These are phyloP conservation scores for Mactra quadrangularis DNA, from an alignment of 1,140 invertebrate species.

Conservation along the genomic window DNA sequence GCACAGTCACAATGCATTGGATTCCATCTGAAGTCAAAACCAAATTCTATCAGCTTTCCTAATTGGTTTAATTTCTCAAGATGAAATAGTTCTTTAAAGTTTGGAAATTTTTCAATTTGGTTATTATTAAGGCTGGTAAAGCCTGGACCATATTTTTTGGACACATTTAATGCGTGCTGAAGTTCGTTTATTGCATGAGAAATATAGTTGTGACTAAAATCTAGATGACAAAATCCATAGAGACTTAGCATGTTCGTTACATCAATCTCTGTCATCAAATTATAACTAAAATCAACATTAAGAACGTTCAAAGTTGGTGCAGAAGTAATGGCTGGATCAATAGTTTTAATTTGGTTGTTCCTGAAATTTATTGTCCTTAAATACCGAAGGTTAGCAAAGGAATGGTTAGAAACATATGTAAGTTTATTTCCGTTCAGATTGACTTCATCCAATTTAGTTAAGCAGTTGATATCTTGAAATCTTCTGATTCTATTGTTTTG, in stretches of 20 bases:
- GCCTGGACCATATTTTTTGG: conserved; percentile 48
- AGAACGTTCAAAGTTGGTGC: conserved; percentile 6
- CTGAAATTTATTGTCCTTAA: conserved; percentile 3
- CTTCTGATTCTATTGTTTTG: conserved; percentile 23
- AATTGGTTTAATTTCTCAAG: conserved; percentile 17
- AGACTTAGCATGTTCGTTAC: conserved; percentile 26
- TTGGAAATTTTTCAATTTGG: conserved; percentile 16
- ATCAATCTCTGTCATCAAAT: conserved; percentile 36
- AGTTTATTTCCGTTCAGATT: conserved; percentile 18
- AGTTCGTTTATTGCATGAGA: conserved; percentile 11
- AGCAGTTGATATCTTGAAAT: conserved; percentile 25
- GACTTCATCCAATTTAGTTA: conserved; percentile 15
- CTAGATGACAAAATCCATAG: conserved; percentile 18
- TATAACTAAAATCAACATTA: conserved; percentile 23
- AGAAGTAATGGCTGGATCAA: conserved; percentile 22
- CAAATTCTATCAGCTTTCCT: conserved; percentile 30
- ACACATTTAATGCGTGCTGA: not conserved
- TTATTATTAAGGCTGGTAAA: conserved; percentile 28
- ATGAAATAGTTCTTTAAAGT: conserved; percentile 34
- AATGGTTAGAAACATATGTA: conserved; percentile 8
- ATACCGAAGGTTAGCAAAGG: conserved; percentile 13
- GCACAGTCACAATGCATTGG: conserved; percentile 41
- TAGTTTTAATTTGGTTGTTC: conserved; percentile 22
- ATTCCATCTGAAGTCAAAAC: conserved; percentile 30
- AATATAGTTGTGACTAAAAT: conserved; percentile 25